A percentile compares a stretch with the other conserved stretches of the same genome.
Conservation (phyloP, 2,113 vertebrate genomes). For the Silurus meridionalis region DNA sequence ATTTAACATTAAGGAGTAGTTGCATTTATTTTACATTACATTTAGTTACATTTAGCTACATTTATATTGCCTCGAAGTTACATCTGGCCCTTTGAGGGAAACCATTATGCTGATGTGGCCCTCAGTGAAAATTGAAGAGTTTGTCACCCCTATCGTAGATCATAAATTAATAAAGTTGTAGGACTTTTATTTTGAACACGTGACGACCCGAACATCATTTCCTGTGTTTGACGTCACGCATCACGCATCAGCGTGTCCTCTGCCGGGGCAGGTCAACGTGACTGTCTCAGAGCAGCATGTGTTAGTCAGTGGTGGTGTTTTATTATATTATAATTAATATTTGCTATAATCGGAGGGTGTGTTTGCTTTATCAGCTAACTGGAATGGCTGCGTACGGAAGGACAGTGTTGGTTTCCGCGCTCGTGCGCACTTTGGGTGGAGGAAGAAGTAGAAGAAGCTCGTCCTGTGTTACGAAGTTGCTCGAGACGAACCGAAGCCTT, state of each 20-base stretch:
- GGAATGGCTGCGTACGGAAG: conserved; percentile 59
- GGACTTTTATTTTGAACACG: background rate
- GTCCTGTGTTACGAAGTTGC: background rate
- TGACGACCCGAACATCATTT: background rate
- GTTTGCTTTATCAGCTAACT: background rate
- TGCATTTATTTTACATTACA: no score
- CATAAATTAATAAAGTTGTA: no score
- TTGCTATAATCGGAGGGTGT: background rate
- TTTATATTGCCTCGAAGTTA: no score
- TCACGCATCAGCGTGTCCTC: conserved; percentile 30
- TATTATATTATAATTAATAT: background rate
- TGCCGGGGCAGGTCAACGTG: conserved; percentile 36
- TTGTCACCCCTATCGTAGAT: no score
- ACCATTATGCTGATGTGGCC: no score
- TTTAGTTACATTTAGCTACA: no score
- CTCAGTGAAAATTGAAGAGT: no score
- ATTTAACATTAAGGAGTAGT: no score
- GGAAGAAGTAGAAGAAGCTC: conserved; percentile 24
- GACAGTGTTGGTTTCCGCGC: conserved; percentile 36
- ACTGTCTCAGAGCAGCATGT: background rate
- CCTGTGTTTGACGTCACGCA: background rate
- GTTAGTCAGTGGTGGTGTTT: background rate
- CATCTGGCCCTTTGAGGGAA: no score
- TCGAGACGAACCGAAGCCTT: background rate
- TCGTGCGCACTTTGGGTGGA: conserved; percentile 55